Base-by-base conservation (phyloP, 2,888 invertebrate species). In the Clunio marinus region DNA sequence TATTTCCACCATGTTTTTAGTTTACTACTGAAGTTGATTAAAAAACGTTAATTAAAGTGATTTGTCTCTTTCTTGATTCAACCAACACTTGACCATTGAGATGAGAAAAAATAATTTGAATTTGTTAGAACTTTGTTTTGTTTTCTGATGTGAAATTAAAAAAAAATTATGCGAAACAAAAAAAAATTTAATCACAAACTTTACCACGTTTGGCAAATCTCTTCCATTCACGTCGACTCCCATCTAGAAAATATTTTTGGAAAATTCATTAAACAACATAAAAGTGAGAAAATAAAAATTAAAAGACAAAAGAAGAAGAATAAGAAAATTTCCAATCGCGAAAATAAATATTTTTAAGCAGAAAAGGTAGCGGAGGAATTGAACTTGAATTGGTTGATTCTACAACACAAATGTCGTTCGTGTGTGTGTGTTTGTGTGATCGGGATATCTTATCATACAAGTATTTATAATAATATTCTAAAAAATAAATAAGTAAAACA, bases 191-290 rank as follows among this genome's bases (percentile, higher is more conserved):
- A 41, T 63, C 15, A 15, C 35, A 63, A 46, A 63, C 63, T 15
- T 63, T 63, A 63, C 63, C 63, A 63, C 63, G 63, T 63, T 27
- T 63, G 60, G 35, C 60, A 60, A 41, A 62, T 15, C 41, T 32
- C 17, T 13, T 60, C 60, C 17, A 59, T 17, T 17, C 37, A 24
- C 27, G 63, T 17, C 37, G 45, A 28, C 13, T 13, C 25, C 63
- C 63, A 63, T 63, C 63, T 63, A 63, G 20, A 62, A 63, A 46
- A 46, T 45, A 63, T 17, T 59, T 27, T 37, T 27, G 37, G 1
- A 51, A 59, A 13, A 32, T 41, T 37, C 37, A 69, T 59, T 24
- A 46, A 69, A 62, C 60, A 46, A 68, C 32, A 17, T 51, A 51
- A 51, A 41, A 41, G 41, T 41, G 41, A 41, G 10, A 41, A 41